A percentile compares a stretch with the other conserved stretches of the same genome.
These are phyloP conservation scores for Steinernema khuongi DNA, from an alignment of 1,140 invertebrate species.

Conservation along the genomic window DNA sequence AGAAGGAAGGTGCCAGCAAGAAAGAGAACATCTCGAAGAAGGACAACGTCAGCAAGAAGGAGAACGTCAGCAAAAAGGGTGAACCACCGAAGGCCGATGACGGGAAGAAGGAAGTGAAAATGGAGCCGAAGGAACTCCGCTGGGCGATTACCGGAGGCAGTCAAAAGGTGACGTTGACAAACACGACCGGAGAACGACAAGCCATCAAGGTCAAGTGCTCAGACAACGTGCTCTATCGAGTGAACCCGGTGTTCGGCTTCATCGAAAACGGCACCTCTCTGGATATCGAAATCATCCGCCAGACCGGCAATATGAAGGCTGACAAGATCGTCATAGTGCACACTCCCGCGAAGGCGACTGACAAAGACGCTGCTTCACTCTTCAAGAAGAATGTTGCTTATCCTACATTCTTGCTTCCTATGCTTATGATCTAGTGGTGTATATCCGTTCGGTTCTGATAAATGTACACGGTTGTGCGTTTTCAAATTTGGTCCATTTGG, in stretches of 20 bases:
- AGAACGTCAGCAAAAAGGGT: conserved; percentile 13
- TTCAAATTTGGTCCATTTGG: too few relatives aligned
- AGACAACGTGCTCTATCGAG: background rate
- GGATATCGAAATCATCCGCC: background rate
- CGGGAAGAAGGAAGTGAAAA: background rate
- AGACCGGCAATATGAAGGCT: background rate
- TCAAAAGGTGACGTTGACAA: background rate
- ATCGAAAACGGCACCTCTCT: background rate
- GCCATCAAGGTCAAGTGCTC: too few relatives aligned
- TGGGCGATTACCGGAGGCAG: background rate
- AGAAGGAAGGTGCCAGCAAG: background rate
- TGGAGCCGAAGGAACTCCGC: background rate
- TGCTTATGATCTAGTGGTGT: background rate
- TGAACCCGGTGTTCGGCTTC: background rate
- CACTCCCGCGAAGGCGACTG: background rate
- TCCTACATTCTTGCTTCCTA: background rate
- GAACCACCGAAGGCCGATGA: background rate
- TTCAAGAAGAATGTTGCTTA: background rate
- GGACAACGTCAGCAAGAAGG: conserved; percentile 2
- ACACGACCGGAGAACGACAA: background rate
- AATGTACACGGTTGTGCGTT: too few relatives aligned
- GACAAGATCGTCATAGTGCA: background rate
- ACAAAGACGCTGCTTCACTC: background rate
- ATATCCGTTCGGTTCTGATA: background rate
- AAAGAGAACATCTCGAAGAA: conserved; percentile 16